Conservation (phyloP, 1,140 invertebrate species). For the Pseudobourletiella spinata region DNA sequence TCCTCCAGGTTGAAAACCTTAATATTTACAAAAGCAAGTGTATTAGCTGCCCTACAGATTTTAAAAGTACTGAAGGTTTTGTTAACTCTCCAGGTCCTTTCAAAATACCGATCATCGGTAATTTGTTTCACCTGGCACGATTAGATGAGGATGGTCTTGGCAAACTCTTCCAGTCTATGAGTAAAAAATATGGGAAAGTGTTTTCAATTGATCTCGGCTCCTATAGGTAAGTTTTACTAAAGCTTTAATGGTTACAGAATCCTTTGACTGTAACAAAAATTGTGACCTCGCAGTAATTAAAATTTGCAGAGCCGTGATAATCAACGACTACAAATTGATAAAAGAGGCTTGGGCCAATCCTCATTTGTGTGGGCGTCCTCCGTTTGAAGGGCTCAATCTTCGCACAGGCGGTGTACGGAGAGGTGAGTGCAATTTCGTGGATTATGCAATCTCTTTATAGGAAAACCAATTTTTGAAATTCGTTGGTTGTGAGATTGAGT, state of each 20-base stretch:
- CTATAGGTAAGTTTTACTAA: not conserved
- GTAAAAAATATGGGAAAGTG: not conserved
- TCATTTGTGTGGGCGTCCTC: too few relatives aligned
- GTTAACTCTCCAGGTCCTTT: not conserved
- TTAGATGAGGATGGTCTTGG: not conserved
- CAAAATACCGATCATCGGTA: not conserved
- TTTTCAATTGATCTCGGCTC: not conserved
- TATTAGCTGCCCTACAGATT: not conserved
- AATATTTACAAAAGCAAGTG: not conserved
- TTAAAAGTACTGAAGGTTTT: not conserved
- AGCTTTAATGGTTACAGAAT: too few relatives aligned
- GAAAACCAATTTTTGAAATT: too few relatives aligned
- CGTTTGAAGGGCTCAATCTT: too few relatives aligned
- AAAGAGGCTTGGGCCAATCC: too few relatives aligned
- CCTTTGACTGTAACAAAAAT: too few relatives aligned
- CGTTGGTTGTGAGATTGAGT: too few relatives aligned
- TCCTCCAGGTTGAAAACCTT: not conserved
- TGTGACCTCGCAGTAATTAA: too few relatives aligned
- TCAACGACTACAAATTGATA: too few relatives aligned
- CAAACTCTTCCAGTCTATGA: not conserved
- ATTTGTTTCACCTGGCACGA: not conserved
- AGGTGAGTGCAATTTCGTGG: too few relatives aligned
- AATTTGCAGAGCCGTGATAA: not conserved
- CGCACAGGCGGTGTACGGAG: too few relatives aligned
- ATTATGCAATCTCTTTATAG: too few relatives aligned